Evolutionary conservation across 2,113 vertebrate genomes (phyloP).

Genomic region (Heterocephalus glaber): DNA sequence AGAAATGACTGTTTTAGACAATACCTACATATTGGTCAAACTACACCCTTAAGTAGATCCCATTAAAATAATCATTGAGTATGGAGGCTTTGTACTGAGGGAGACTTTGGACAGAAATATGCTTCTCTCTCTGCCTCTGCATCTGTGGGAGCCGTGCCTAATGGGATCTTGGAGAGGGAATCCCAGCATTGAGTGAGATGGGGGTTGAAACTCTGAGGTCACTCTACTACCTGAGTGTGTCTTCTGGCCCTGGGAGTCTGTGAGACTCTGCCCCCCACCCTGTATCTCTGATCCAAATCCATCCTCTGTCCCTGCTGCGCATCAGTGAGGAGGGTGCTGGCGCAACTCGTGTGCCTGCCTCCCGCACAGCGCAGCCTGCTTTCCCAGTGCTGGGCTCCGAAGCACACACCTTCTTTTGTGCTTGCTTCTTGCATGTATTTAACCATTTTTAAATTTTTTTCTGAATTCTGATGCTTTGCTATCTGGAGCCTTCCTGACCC

Average conservation of each 20-base stretch:
- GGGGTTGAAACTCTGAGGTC: background rate
- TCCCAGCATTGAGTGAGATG: background rate
- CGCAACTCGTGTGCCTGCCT: background rate
- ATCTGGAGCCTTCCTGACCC: background rate
- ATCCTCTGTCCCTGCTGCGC: background rate
- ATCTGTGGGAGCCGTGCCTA: background rate
- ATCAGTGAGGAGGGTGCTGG: background rate
- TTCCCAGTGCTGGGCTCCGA: background rate
- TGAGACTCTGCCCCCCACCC: background rate
- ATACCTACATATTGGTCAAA: background rate
- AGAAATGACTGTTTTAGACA: background rate
- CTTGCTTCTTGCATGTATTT: background rate
- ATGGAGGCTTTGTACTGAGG: background rate
- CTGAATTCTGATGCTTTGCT: slow-evolving; percentile 12
- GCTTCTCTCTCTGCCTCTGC: background rate
- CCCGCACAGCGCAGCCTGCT: background rate
- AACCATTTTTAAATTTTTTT: background rate
- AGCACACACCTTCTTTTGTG: background rate
- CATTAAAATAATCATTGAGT: background rate
- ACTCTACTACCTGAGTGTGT: background rate
- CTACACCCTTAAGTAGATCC: background rate
- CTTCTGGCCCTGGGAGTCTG: background rate
- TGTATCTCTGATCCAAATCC: background rate
- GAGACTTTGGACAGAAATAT: background rate
- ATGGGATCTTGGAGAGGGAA: background rate